Evolutionary conservation across 2,797 vertebrate species (phyloP).

Genomic region (Phrynocephalus vlangalii): DNA sequence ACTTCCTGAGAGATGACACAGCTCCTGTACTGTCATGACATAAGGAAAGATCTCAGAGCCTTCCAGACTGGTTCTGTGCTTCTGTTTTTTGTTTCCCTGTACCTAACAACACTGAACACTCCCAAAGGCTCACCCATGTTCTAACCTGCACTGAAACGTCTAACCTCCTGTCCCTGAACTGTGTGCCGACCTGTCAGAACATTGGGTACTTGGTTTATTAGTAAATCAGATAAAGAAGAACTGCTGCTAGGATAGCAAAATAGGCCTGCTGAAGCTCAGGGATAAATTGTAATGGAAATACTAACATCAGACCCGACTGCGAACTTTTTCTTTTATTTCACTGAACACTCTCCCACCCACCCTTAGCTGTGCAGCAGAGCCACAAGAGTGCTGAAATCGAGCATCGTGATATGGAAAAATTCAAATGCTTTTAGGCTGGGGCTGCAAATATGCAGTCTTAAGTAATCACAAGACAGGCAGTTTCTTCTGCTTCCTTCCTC

Average conservation of each 20-base stretch:
- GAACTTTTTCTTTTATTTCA: neutral
- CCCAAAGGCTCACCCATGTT: neutral
- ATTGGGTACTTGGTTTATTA: neutral
- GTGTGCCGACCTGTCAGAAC: neutral
- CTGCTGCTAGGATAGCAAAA: neutral
- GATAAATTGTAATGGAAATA: conserved; percentile 23
- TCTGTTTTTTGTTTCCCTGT: neutral
- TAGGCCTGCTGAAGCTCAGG: neutral
- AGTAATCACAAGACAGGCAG: conserved; percentile 15
- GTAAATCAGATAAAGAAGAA: neutral
- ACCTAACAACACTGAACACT: neutral
- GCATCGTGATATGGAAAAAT: neutral
- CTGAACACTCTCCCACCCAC: neutral
- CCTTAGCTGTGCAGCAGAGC: neutral
- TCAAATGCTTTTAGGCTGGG: conserved; percentile 10
- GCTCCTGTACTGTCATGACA: neutral
- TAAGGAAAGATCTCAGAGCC: neutral
- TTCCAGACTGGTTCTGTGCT: neutral
- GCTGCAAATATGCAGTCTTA: neutral
- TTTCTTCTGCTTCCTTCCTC: conserved; percentile 18
- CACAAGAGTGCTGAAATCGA: conserved; percentile 7
- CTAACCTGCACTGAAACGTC: conserved; percentile 7
- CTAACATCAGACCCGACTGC: neutral
- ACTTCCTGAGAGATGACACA: neutral
- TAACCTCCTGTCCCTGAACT: neutral